A percentile compares a stretch with the other conserved stretches of the same genome.
These are phyloP conservation scores for Ommatoiulus sabulosus DNA, from an alignment of 2,888 invertebrate genomes.

Conservation along the genomic window DNA sequence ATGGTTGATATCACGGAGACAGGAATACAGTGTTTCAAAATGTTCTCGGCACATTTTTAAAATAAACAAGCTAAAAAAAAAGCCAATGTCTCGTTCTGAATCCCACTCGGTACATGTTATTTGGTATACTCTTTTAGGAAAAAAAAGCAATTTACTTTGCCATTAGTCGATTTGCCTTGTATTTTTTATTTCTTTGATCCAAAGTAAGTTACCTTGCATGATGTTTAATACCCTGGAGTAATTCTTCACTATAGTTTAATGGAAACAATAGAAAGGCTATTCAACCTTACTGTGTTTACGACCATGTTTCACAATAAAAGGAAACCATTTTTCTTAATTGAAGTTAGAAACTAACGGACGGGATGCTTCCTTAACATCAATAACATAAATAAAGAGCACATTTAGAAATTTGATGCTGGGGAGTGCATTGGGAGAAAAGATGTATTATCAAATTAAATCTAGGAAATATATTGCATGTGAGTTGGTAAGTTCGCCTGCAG, in stretches of 20 bases:
- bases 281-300: neutral
- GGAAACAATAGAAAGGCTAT: neutral
- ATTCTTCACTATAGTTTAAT: neutral
- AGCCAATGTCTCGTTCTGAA: neutral
- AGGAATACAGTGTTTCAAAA: no score
- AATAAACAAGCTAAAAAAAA: no score
- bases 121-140: neutral
- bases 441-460: neutral
- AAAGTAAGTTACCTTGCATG: neutral
- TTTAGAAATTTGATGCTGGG: neutral
- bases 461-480: neutral
- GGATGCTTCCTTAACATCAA: neutral
- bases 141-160: neutral
- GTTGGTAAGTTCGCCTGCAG: neutral
- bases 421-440: neutral
- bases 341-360: neutral
- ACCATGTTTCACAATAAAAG: neutral
- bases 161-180: neutral
- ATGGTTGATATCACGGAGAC: no score
- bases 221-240: constrained; percentile 23
- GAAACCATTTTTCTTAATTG: constrained; percentile 31
- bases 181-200: neutral
- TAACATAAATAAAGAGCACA: neutral
- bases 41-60: no score
- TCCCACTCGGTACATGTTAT: neutral